These are phyloP conservation scores for Napeogenes inachia DNA, from an alignment of 2,888 invertebrate species.

Conservation along the genomic window DNA sequence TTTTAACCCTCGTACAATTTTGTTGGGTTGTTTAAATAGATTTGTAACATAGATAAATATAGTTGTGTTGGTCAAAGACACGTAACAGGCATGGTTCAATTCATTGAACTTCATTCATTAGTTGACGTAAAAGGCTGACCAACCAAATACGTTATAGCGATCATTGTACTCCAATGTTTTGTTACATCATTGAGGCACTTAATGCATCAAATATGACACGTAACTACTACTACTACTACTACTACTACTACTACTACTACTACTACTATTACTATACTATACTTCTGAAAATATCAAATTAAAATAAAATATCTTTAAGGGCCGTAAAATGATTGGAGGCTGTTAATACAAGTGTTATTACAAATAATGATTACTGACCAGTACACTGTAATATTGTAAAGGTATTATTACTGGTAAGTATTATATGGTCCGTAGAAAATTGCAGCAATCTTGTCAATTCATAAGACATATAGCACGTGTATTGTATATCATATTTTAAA, in stretches of 20 bases:
- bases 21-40: too few relatives aligned
- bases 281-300: background rate
- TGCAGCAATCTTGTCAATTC: background rate
- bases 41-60: background rate
- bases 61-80: background rate
- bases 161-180: slow-evolving; percentile 16
- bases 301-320: background rate
- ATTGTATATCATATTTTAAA: too few relatives aligned
- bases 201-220: background rate
- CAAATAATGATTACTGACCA: background rate
- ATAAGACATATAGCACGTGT: background rate
- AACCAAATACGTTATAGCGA: slow-evolving; percentile 17
- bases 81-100: background rate
- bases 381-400: background rate
- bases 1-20: too few relatives aligned
- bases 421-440: slow-evolving; percentile 3
- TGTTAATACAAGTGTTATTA: background rate
- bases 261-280: background rate
- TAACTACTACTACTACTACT: background rate
- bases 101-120: slow-evolving; percentile 5
- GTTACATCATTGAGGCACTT: slow-evolving; percentile 15
- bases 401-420: background rate
- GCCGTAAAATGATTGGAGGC: background rate
- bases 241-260: background rate
- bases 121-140: slow-evolving; percentile 2